A percentile compares a stretch with the other conserved stretches of the same genome.
phyloP scores from a whole-genome alignment of 2,113 vertebrate genomes.

The Todiramphus saurophagus region DNA sequence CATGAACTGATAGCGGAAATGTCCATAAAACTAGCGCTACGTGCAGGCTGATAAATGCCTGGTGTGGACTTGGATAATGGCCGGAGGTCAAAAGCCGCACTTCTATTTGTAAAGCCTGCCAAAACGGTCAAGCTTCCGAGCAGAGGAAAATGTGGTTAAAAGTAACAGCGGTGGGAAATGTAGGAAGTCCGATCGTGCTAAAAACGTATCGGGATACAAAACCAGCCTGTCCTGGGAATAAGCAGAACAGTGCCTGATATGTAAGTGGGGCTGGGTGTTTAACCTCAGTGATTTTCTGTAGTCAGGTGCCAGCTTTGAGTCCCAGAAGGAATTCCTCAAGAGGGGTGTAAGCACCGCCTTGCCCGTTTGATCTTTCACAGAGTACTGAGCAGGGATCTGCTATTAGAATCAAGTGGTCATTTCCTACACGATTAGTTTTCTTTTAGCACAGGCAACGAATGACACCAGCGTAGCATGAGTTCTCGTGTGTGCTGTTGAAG shows the following conservation, averaged over 20 bases:
- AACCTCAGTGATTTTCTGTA: neutral
- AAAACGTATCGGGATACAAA: neutral
- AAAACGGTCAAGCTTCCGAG: neutral
- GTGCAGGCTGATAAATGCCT: neutral
- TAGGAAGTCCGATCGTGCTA: neutral
- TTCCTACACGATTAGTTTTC: neutral
- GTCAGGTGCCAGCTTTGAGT: neutral
- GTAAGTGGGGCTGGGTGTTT: neutral
- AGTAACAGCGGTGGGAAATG: neutral
- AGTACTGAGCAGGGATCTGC: neutral
- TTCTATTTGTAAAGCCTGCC: constrained; percentile 1
- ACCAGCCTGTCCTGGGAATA: neutral
- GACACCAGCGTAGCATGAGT: neutral
- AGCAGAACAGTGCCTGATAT: neutral
- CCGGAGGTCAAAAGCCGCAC: neutral
- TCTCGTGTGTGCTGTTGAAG: neutral
- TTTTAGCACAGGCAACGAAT: neutral
- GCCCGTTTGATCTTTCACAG: neutral
- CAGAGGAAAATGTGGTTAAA: neutral
- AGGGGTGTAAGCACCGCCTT: neutral
- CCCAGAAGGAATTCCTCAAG: neutral
- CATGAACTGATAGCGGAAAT: fast-evolving
- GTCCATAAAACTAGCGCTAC: neutral
- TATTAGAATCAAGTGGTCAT: neutral
- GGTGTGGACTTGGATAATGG: neutral